Evolutionary conservation across 2,888 invertebrate species (phyloP), one percentile per base, ranked within the genome.

Genomic region (Drosophila multiciliata): DNA sequence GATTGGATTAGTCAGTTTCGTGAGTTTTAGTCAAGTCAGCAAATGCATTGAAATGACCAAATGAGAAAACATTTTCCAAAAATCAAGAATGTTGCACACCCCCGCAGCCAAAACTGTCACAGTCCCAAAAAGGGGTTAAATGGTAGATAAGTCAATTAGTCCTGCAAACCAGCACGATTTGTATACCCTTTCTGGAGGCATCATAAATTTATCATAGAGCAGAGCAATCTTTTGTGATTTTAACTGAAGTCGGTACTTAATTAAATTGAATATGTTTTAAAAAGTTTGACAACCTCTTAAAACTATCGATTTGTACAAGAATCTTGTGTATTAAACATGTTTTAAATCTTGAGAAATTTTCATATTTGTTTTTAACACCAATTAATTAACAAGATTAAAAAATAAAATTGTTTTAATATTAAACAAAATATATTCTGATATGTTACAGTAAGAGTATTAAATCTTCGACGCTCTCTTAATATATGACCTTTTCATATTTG

Each of bases 11-110:
- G 73, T 64, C 75, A 85, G 84, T 82, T 92, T 92, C 91, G 75
- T 66, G 74, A 83, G 83, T 87, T 92, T 92, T 92, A 91, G 92
- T 90, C 92, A 92, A 92, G 92, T 92, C 92, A 92, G 80, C 66
- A 36, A 62, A 38, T 20, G 55, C 53, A 75, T 64, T 66, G 54
- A 70, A 78, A 71, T 80, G 40, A 49, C 71, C 67, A 71, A 75
- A 66, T 64, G 48, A 61, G 63, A 66, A 69, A 57, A 54, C 35
- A 33, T 50, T 55, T 69, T 61, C 42, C 35, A 58, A 42, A 42
- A 42, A 42, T 48, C 49, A 42, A 40, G 17, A 36, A 40, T 26
- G 23, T 23, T 32, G 20, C 11, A n/a, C 57, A 32, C 57, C 57
- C 57, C 57, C 57, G 57, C 57, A 42, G 11, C 20, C 20, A 32